Conservation (phyloP, 1,140 invertebrate species). For the Hesperophylax magnus region DNA sequence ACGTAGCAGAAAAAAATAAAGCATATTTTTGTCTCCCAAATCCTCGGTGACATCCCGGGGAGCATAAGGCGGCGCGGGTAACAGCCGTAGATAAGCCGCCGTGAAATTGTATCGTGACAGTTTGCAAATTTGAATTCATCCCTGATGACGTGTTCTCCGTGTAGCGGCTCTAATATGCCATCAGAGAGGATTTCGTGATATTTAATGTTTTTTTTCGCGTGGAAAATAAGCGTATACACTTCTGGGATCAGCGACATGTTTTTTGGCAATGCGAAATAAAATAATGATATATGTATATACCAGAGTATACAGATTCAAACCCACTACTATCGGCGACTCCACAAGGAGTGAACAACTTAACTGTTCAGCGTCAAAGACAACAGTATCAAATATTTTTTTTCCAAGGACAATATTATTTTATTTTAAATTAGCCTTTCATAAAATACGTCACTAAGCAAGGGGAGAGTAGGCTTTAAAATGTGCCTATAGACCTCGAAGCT, state of each 20-base stretch:
- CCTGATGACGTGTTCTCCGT: slow-evolving; percentile 34
- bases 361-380: too few relatives aligned
- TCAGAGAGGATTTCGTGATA: slow-evolving; percentile 45
- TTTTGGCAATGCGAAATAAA: not conserved
- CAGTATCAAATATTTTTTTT: too few relatives aligned
- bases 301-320: not conserved
- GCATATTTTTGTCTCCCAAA: slow-evolving; percentile 15
- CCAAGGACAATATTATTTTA: too few relatives aligned
- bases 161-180: slow-evolving; percentile 24
- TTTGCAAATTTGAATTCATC: slow-evolving; percentile 55
- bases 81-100: slow-evolving; percentile 48
- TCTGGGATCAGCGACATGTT: slow-evolving; percentile 5
- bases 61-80: slow-evolving; percentile 34
- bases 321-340: too few relatives aligned
- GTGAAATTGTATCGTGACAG: slow-evolving; percentile 54
- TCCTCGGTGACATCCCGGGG: slow-evolving; percentile 32
- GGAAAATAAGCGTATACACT: slow-evolving; percentile 14
- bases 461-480: too few relatives aligned
- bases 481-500: too few relatives aligned
- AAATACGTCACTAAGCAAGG: too few relatives aligned
- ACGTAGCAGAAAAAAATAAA: not conserved
- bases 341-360: too few relatives aligned
- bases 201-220: slow-evolving; percentile 41
- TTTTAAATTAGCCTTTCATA: too few relatives aligned
- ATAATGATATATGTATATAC: not conserved